Evolutionary conservation across 2,113 vertebrate species (phyloP).

Genomic region (Bufo bufo): DNA sequence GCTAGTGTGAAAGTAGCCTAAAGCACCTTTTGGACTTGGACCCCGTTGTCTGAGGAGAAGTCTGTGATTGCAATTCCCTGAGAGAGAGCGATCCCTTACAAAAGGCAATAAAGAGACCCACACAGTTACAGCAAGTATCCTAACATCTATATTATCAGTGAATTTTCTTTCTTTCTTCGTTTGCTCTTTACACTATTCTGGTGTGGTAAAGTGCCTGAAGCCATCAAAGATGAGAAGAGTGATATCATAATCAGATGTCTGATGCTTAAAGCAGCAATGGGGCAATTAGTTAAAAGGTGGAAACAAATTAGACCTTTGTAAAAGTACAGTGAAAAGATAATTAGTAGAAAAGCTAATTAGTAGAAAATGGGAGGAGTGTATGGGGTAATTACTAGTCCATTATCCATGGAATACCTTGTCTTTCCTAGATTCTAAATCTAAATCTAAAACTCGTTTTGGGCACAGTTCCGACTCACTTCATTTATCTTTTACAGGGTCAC

Average conservation of each 20-base stretch:
- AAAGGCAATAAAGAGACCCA: too few relatives aligned
- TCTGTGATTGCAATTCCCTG: too few relatives aligned
- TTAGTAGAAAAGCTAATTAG: not conserved
- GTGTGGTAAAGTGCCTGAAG: not conserved
- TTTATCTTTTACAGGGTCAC: not conserved
- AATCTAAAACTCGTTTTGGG: not conserved
- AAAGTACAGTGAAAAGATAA: not conserved
- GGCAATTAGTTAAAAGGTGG: not conserved
- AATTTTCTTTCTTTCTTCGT: not conserved
- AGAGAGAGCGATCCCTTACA: too few relatives aligned
- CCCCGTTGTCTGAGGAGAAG: too few relatives aligned
- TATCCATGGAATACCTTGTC: not conserved
- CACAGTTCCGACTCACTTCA: not conserved
- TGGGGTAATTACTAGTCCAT: slow-evolving; percentile 2
- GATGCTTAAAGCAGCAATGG: not conserved
- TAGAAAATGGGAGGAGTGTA: not conserved
- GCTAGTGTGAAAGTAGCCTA: too few relatives aligned
- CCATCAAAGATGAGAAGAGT: too few relatives aligned
- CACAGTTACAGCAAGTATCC: not conserved
- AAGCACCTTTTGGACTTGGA: too few relatives aligned
- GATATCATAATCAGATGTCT: too few relatives aligned
- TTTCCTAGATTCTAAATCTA: not conserved
- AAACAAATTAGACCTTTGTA: not conserved
- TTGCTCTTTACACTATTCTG: not conserved
- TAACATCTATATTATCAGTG: not conserved